Evolutionary conservation across 2,113 vertebrate genomes (phyloP), one percentile per base, ranked within the genome.

Genomic region (Halcyon malimbica): DNA sequence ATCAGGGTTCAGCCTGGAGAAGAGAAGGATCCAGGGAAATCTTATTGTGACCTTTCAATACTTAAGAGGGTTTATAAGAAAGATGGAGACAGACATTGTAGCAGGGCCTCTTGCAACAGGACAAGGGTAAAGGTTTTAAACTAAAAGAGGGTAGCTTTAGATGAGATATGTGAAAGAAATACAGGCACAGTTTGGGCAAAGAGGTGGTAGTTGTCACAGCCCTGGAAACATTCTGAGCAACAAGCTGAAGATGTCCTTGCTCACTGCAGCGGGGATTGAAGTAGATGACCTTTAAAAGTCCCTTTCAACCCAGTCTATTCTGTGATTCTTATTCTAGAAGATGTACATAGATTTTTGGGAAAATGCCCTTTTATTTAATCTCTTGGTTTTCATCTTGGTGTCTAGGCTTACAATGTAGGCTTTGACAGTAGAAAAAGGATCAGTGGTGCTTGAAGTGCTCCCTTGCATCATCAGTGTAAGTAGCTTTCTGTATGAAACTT

Each of bases 31-130:
- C 11, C 1, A 2, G 1, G 0, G 17, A 25, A 6, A 88, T 11
- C 10, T 62, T 33, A 8, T 8, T 50, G 3, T 2, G 2, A 1
- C 18, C 11, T 17, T 41, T n/a, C 5, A 17, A 1, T 46, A n/a
- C 4, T 26, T 51, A 25, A 59, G 5, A 10, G 2, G 6, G 11
- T 8, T 12, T 82, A 37, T 20, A 42, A 26, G 10, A 31, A 65
- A 44, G 26, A 23, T 24, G 17, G 13, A 7, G 16, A 42, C 13
- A 54, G 1, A 39, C 13, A 4, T 75, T 81, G 42, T 74, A 64
- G 6, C 10, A 67, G 23, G 17, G 4, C 13, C 10, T 71, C 4
- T n/a, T 35, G 8, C 2, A 12, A 16, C 4, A 28, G 41, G n/a
- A n/a, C 4, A 70, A 51, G 13, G 13, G 2, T 48, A n/a, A n/a